These are phyloP conservation scores for Cryptosula pallasiana DNA, from an alignment of 2,888 invertebrate species.

Conservation along the genomic window DNA sequence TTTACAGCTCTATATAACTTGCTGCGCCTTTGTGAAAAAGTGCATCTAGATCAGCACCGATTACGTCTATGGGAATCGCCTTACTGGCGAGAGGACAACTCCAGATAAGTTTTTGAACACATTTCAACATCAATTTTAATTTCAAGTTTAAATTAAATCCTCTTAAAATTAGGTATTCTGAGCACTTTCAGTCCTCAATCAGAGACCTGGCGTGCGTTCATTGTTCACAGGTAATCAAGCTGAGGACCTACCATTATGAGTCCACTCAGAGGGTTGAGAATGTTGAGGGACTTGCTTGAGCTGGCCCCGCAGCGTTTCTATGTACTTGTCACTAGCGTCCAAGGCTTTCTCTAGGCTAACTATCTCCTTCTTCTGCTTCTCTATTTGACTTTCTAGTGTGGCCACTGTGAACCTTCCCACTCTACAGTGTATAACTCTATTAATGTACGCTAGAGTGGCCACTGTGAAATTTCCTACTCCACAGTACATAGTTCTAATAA, in stretches of 20 bases:
- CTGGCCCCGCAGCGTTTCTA: slow-evolving; percentile 42
- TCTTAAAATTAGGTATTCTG: too few relatives aligned
- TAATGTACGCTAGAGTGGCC: slow-evolving; percentile 43
- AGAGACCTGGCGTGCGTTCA: too few relatives aligned
- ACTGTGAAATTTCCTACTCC: slow-evolving; percentile 48
- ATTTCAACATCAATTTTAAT: too few relatives aligned
- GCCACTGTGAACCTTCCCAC: slow-evolving; percentile 46
- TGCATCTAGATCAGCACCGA: too few relatives aligned
- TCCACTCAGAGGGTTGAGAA: not conserved
- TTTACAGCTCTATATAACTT: too few relatives aligned
- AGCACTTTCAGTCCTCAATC: too few relatives aligned
- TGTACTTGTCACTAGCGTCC: slow-evolving; percentile 44
- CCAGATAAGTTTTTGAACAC: too few relatives aligned
- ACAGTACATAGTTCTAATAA: not conserved
- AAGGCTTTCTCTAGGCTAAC: slow-evolving; percentile 43
- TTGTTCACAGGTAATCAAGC: too few relatives aligned
- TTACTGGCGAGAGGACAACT: too few relatives aligned
- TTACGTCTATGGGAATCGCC: too few relatives aligned
- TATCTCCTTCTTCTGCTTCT: slow-evolving; percentile 43
- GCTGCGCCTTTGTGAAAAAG: too few relatives aligned
- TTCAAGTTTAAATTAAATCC: too few relatives aligned
- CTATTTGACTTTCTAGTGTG: slow-evolving; percentile 44
- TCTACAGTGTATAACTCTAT: slow-evolving; percentile 32
- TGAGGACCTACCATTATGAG: not conserved
- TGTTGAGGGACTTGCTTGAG: slow-evolving; percentile 24